Evolutionary conservation across 1,140 invertebrate genomes (phyloP), one percentile per base, ranked within the genome.

Genomic region (Choristoneura fumiferana): DNA sequence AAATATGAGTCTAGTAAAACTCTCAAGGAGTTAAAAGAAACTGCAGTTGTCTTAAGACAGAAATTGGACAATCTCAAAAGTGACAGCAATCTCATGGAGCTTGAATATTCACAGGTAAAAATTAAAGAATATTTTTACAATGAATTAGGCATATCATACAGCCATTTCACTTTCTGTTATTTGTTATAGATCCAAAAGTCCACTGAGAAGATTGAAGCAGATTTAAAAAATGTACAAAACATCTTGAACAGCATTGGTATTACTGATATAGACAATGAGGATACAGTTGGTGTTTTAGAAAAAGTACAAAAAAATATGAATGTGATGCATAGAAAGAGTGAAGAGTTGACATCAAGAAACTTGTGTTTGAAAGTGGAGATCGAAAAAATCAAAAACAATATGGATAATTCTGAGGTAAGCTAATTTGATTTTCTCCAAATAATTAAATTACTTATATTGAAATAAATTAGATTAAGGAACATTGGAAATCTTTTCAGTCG

Each of bases 11-110:
- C 57, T 38, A 69, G 74, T 38, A 76, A 79, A 65, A 69, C 64
- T 33, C 61, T 87, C n/a, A 85, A 84, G 58, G 80, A 84, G 54
- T 68, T 87, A 13, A 84, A 86, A 63, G 84, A 87, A 75, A 73
- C 39, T 4, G 74, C 77, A 12, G 80, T 84, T 60, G 56, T 80
- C 39, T 67, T 86, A 8, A 73, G 77, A 37, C 82, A 87, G 67
- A 84, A 80, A 59, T 69, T 84, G 29, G 81, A 87, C 56, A 73
- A 68, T 12, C 62, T 87, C 8, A 74, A 83, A 63, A 84, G 76
- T 77, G 84, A 83, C 62, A 76, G 68, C 65, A 87, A 82, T 79
- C 64, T 81, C 15, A 87, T 86, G 80, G 77, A 81, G 63, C 73
- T 81, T 49, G 84, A 86, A 70, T 84, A 67, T 69, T 72, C 73